phyloP scores from a whole-genome alignment of 2,113 vertebrate species.

The Naja naja region DNA sequence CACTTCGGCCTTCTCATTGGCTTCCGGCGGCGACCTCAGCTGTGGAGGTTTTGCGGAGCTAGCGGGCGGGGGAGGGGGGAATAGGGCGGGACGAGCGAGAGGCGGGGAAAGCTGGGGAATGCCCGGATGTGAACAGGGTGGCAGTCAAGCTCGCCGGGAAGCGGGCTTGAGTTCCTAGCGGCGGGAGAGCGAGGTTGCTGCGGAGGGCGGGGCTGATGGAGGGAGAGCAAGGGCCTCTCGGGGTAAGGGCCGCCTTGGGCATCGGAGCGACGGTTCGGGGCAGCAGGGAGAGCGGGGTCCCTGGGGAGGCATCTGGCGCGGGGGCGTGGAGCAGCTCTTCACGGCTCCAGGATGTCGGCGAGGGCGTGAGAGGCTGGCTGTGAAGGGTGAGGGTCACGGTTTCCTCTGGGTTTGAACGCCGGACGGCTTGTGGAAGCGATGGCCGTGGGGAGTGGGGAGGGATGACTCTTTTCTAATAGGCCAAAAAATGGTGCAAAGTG shows the following conservation, averaged over 20 bases:
- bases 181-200: neutral
- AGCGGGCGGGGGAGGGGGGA: neutral
- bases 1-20: neutral
- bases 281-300: too few species aligned
- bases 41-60: neutral
- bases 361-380: neutral
- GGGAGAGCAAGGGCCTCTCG: slow-evolving; percentile 7
- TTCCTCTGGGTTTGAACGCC: neutral
- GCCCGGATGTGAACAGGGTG: slow-evolving; percentile 17
- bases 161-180: neutral
- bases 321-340: neutral
- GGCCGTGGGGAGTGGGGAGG: too few species aligned
- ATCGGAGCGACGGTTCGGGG: neutral
- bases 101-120: neutral
- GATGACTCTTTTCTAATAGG: neutral
- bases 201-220: slow-evolving; percentile 22
- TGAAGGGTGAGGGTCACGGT: neutral
- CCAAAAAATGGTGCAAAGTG: neutral
- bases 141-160: neutral
- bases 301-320: neutral
- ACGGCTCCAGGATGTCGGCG: neutral
- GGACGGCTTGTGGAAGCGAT: neutral
- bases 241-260: neutral
- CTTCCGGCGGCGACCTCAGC: neutral
- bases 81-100: too few species aligned